phyloP scores from a whole-genome alignment of 2,113 vertebrate genomes.

The Okapia johnstoni region DNA sequence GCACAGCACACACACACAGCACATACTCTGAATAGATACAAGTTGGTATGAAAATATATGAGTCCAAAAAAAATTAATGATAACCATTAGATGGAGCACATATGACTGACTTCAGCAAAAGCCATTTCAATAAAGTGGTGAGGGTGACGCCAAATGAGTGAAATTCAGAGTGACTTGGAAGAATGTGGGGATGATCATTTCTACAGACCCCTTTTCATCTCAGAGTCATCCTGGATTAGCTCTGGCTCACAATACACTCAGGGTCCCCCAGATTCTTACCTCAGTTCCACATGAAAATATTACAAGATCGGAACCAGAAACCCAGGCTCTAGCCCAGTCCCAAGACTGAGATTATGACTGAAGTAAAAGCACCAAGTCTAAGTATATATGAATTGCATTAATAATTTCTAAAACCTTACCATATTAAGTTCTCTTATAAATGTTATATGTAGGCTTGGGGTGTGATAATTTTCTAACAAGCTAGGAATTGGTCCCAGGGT shows the following conservation, averaged over 20 bases:
- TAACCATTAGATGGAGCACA: neutral
- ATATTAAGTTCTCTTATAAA: neutral
- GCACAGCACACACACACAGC: neutral
- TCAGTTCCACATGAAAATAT: neutral
- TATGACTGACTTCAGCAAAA: neutral
- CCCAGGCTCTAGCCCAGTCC: neutral
- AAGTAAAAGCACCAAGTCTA: neutral
- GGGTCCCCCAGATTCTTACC: neutral
- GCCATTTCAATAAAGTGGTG: neutral
- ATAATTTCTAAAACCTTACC: neutral
- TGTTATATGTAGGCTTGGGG: neutral
- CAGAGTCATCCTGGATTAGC: neutral
- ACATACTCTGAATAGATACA: neutral
- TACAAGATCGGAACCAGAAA: neutral
- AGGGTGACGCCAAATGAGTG: neutral
- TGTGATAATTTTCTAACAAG: neutral
- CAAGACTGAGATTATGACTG: neutral
- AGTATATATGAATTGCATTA: neutral
- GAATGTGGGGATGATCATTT: neutral
- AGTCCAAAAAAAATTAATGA: neutral
- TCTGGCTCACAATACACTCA: neutral
- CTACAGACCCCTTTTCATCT: neutral
- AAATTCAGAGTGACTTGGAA: neutral
- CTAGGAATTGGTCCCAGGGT: neutral
- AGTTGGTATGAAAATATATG: neutral